These are phyloP conservation scores for Vidua chalybeata DNA, from an alignment of 2,113 vertebrate genomes.

Conservation along the genomic window DNA sequence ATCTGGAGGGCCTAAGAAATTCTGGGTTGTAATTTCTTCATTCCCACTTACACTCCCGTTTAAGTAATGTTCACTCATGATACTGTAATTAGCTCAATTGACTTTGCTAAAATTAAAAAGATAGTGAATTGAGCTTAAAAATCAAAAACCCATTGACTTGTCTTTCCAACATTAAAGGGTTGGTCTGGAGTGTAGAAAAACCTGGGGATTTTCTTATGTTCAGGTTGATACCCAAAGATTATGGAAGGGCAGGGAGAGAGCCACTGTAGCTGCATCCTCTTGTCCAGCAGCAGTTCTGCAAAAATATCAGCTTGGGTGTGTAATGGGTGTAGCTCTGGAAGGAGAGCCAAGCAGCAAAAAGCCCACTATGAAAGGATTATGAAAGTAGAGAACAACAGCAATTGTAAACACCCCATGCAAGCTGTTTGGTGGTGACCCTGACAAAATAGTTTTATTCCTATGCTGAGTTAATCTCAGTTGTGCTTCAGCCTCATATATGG, in stretches of 20 bases:
- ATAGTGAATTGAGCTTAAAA: not conserved
- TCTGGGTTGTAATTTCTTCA: not conserved
- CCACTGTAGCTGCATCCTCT: not conserved
- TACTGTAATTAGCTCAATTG: not conserved
- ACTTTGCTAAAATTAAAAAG: not conserved
- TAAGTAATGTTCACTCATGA: not conserved
- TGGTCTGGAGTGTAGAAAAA: not conserved
- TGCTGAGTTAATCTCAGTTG: not conserved
- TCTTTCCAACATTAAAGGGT: not conserved
- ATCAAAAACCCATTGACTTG: not conserved
- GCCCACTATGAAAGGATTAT: not conserved
- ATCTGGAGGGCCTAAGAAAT: not conserved
- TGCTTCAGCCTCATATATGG: not conserved
- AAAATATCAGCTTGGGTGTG: not conserved
- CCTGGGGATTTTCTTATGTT: not conserved
- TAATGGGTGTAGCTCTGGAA: not conserved
- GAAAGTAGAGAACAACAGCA: not conserved
- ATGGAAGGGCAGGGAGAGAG: not conserved
- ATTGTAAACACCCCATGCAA: not conserved
- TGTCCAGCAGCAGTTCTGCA: not conserved
- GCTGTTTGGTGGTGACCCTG: not conserved
- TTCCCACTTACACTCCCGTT: not conserved
- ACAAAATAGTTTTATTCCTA: not conserved
- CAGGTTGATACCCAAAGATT: not conserved
- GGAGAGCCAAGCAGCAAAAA: not conserved